phyloP scores from a whole-genome alignment of 2,888 invertebrate genomes.

The Pachliopta kotzebuea region DNA sequence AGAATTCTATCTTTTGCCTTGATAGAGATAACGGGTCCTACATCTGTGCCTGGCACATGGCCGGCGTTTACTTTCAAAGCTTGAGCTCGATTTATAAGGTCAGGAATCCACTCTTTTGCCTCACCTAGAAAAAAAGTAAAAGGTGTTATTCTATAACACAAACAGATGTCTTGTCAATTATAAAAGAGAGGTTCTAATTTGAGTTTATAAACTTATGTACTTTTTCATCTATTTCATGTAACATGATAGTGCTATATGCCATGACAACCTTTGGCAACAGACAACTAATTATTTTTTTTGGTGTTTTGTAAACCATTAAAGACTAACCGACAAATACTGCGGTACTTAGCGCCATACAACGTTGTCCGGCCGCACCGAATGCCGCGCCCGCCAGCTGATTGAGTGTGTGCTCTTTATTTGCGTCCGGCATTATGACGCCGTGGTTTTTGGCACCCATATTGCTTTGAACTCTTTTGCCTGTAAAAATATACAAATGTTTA shows the following conservation, averaged over 20 bases:
- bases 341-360: conserved; percentile 99
- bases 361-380: conserved; percentile 99
- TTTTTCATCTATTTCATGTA: too few relatives aligned
- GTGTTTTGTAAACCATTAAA: neutral
- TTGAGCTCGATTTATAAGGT: conserved; percentile 89
- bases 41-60: conserved; percentile 88
- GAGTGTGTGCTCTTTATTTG: conserved; percentile 97
- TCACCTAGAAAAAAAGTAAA: conserved; percentile 73
- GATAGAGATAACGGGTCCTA: conserved; percentile 97
- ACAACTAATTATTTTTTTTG: too few relatives aligned
- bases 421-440: conserved; percentile 97
- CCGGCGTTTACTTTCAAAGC: conserved; percentile 95
- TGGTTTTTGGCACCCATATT: conserved; percentile 99
- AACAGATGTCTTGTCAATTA: too few relatives aligned
- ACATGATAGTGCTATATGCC: too few relatives aligned
- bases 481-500: conserved; percentile 5
- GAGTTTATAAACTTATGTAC: too few relatives aligned
- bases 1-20: conserved; percentile 92
- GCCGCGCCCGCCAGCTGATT: conserved; percentile 97
- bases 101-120: conserved; percentile 96
- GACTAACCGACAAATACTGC: conserved; percentile 90
- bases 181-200: too few relatives aligned
- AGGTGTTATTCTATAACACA: too few relatives aligned
- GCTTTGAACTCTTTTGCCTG: conserved; percentile 94
- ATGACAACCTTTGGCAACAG: too few relatives aligned